Percentiles rank a stretch among this genome's conserved stretches.
phyloP scores from a whole-genome alignment of 1,140 invertebrate genomes.

The Amphibalanus amphitrite region DNA sequence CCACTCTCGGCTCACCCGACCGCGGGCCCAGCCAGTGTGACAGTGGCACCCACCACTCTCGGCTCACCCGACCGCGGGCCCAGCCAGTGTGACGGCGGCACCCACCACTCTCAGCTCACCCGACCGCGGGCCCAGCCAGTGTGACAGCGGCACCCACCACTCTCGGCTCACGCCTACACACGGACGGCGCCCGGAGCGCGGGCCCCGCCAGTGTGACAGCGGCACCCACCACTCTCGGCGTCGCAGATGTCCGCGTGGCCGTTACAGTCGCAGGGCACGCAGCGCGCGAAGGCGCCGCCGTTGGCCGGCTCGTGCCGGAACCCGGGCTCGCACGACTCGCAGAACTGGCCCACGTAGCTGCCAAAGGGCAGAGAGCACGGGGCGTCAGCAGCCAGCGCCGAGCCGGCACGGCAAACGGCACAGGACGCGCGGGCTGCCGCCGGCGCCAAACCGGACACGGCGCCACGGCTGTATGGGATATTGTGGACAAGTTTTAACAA shows the following conservation, averaged over 20 bases:
- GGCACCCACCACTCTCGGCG: conserved; percentile 58
- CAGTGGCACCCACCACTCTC: conserved; percentile 50
- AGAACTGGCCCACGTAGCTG: conserved; percentile 72
- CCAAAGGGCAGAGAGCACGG: not conserved
- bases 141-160: conserved; percentile 44
- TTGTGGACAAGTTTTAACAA: no score
- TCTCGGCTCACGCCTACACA: no score
- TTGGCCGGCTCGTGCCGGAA: conserved; percentile 75
- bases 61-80: conserved; percentile 32
- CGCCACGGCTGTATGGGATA: no score
- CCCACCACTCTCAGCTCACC: conserved; percentile 65
- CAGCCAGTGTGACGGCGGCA: no score
- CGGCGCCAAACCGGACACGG: no score
- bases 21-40: no score
- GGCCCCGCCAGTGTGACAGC: no score
- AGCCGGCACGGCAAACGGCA: no score
- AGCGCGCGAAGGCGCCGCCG: conserved; percentile 78
- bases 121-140: no score
- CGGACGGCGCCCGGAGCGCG: no score
- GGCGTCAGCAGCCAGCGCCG: no score
- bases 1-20: conserved; percentile 56
- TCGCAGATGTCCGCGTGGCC: conserved; percentile 91
- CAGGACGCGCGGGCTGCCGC: no score
- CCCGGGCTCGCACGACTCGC: conserved; percentile 88
- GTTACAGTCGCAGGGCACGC: conserved; percentile 91